Evolutionary conservation across 2,888 invertebrate genomes (phyloP), one percentile per base, ranked within the genome.

Genomic region (Blera fallax): DNA sequence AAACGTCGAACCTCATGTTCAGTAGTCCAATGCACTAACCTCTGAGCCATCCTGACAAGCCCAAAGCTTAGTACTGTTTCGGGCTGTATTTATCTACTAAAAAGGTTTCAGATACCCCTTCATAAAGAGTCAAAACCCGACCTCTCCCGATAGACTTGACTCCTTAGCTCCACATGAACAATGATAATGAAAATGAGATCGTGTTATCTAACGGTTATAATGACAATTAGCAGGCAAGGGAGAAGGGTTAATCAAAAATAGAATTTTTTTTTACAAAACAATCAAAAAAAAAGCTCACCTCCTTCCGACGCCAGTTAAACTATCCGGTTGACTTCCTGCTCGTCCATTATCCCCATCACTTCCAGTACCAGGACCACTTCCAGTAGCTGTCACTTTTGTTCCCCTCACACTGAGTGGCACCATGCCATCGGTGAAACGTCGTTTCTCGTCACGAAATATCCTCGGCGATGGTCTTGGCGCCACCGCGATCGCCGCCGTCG

Each of bases 401-500:
- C 82, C 87, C 27, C 65, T 54, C 50, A 74, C 37, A 34, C 32
- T 21, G 29, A n/a, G 45, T 1, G 64, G 32, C 48, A 79, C 72
- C 81, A 85, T 81, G 81, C 88, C 88, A 50, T 88, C 89, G 18
- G 88, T 88, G 82, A 87, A 87, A 62, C 89, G 88, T 24, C 88
- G 87, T 45, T 88, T 88, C 48, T 88, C 88, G 45, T 88, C 89
- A 73, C 87, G 87, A 65, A 87, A 81, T 16, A 85, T 87, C 40
- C 88, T 78, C 64, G 83, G 87, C 43, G 81, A 67, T 32, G 85
- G 83, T 40, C 56, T 81, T 18, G 87, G 87, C 78, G 78, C 67
- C 60, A 60, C 58, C 58, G 43, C 62, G 74, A 56, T n/a, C n/a
- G n/a, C n/a, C n/a, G n/a, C n/a, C n/a, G n/a, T n/a, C n/a, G n/a